phyloP scores from a whole-genome alignment of 64 coral and sea anemone species.

The Actinia equina region DNA sequence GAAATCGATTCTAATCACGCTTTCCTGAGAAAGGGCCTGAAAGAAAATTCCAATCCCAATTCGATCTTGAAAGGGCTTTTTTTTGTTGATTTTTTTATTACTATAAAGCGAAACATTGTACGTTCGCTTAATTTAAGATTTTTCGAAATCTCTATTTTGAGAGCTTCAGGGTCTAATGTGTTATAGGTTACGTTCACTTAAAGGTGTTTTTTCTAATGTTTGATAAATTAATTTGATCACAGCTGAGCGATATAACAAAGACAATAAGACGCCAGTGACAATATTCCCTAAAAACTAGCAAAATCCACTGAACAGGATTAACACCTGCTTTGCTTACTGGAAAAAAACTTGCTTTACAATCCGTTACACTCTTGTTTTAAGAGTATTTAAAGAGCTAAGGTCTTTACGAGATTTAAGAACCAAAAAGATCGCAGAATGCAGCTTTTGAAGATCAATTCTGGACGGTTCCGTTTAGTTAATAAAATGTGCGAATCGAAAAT shows the following conservation, averaged over 20 bases:
- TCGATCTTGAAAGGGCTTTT: no score
- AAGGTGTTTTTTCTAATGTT: background rate
- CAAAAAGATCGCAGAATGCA: background rate
- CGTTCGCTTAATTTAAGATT: background rate
- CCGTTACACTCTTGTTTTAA: background rate
- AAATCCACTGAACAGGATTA: no score
- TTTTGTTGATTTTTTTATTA: background rate
- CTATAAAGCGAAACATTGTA: background rate
- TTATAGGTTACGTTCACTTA: background rate
- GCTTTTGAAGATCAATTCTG: background rate
- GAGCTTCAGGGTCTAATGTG: background rate
- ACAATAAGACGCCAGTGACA: background rate
- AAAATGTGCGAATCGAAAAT: background rate
- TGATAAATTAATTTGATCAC: conserved; percentile 22
- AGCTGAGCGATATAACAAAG: conserved; percentile 8
- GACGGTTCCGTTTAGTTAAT: no score
- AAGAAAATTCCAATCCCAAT: no score
- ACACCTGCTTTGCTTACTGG: background rate
- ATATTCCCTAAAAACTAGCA: background rate
- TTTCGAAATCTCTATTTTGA: background rate
- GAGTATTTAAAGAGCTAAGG: background rate
- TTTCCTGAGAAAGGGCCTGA: no score
- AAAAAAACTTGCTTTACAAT: background rate
- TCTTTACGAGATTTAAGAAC: no score
- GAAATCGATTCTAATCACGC: background rate